A percentile compares a stretch with the other conserved stretches of the same genome.
Evolutionary conservation across 1,140 invertebrate species (phyloP).

Genomic region (Pseudomyrmex sp.): DNA sequence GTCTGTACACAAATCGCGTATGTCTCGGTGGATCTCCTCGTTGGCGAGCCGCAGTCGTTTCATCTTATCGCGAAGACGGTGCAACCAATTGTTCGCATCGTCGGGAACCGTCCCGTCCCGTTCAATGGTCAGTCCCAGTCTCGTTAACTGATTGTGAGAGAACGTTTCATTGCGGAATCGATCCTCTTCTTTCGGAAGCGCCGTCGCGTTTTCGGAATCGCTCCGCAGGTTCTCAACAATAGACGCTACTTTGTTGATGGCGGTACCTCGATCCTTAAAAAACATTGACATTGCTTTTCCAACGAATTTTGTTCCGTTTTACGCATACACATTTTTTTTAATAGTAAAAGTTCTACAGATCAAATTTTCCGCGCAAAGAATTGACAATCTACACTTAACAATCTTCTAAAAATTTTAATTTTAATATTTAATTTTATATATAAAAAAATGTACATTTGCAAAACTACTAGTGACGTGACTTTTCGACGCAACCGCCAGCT

Average conservation of each 20-base stretch:
- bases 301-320: too few species aligned
- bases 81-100: slow-evolving; percentile 71
- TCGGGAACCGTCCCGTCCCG: slow-evolving; percentile 68
- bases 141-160: slow-evolving; percentile 76
- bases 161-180: slow-evolving; percentile 72
- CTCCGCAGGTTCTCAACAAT: slow-evolving; percentile 66
- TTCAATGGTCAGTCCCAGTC: slow-evolving; percentile 78
- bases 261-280: slow-evolving; percentile 43
- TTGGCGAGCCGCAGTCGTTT: slow-evolving; percentile 74
- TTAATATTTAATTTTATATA: not conserved
- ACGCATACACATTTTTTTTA: too few species aligned
- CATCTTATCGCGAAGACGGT: slow-evolving; percentile 75
- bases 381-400: too few species aligned
- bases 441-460: slow-evolving; percentile 29
- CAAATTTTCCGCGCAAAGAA: too few species aligned
- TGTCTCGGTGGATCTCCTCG: slow-evolving; percentile 76
- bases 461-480: slow-evolving; percentile 6
- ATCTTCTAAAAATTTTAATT: too few species aligned
- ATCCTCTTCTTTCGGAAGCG: slow-evolving; percentile 74
- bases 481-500: slow-evolving; percentile 65
- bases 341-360: too few species aligned
- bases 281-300: slow-evolving; percentile 13
- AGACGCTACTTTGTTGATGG: slow-evolving; percentile 67
- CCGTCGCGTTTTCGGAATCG: slow-evolving; percentile 57
- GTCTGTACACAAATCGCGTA: slow-evolving; percentile 73